Percentiles rank a stretch among this genome's conserved stretches.
phyloP scores from a whole-genome alignment of 2,113 vertebrate genomes.

The Synchiropus splendidus region DNA sequence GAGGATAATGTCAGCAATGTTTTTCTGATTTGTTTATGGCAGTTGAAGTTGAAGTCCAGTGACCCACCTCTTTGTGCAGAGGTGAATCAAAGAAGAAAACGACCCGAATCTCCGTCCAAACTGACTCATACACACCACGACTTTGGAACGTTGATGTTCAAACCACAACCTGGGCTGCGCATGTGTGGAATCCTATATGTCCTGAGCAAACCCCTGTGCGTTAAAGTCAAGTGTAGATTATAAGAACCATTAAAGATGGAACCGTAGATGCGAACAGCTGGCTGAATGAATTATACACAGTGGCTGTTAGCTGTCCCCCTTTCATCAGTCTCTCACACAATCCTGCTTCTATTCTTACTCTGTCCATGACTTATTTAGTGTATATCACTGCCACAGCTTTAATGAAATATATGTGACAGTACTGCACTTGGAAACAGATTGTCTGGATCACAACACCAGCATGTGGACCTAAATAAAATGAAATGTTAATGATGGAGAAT shows the following conservation, averaged over 20 bases:
- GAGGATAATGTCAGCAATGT: too few relatives aligned
- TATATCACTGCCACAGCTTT: constrained; percentile 5
- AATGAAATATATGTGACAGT: constrained; percentile 14
- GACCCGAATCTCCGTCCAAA: too few relatives aligned
- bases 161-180: too few relatives aligned
- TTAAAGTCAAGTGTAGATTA: background rate
- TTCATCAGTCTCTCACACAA: constrained; percentile 3
- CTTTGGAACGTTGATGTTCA: too few relatives aligned
- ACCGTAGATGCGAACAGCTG: constrained; percentile 6
- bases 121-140: too few relatives aligned
- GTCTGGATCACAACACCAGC: background rate
- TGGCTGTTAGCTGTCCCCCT: constrained; percentile 4
- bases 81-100: too few relatives aligned
- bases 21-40: too few relatives aligned
- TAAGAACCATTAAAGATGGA: background rate
- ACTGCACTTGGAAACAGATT: background rate
- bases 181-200: too few relatives aligned
- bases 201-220: background rate
- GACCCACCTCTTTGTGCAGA: too few relatives aligned
- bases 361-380: constrained; percentile 22
- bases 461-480: background rate
- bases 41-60: too few relatives aligned
- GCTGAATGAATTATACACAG: constrained; percentile 11
- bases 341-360: constrained; percentile 19
- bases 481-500: constrained; percentile 4